Percentiles rank a stretch among this genome's conserved stretches.
These are phyloP conservation scores for Neodon shergylaensis DNA, from an alignment of 2,113 vertebrate species.

Conservation along the genomic window DNA sequence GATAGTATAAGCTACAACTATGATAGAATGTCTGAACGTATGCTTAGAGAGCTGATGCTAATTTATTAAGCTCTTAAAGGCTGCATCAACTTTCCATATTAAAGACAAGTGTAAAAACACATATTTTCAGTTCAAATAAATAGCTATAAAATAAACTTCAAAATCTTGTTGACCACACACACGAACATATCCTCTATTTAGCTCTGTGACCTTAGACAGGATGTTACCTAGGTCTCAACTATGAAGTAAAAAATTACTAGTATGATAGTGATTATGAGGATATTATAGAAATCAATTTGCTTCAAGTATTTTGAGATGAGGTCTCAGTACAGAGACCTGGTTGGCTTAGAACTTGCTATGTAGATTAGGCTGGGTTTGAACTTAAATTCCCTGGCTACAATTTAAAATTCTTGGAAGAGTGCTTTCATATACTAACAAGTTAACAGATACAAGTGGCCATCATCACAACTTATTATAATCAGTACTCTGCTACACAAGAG, in stretches of 20 bases:
- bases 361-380: neutral
- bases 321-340: neutral
- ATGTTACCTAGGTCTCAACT: neutral
- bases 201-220: neutral
- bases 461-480: neutral
- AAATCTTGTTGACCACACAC: neutral
- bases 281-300: constrained; percentile 3
- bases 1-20: neutral
- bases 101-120: constrained; percentile 41
- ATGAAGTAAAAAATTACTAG: neutral
- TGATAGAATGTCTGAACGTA: constrained; percentile 6
- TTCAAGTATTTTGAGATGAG: neutral
- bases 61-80: constrained; percentile 10
- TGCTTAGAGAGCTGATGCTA: constrained; percentile 14
- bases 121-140: constrained; percentile 27
- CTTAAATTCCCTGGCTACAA: neutral
- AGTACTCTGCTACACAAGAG: neutral
- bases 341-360: neutral
- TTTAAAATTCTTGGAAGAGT: neutral
- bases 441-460: neutral
- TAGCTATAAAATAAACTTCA: constrained; percentile 52
- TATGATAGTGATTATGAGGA: neutral
- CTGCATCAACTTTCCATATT: constrained; percentile 2
- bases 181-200: neutral
- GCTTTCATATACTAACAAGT: constrained; percentile 25